These are phyloP conservation scores for Shargacucullia verbasci DNA, from an alignment of 2,888 invertebrate species.

Conservation along the genomic window DNA sequence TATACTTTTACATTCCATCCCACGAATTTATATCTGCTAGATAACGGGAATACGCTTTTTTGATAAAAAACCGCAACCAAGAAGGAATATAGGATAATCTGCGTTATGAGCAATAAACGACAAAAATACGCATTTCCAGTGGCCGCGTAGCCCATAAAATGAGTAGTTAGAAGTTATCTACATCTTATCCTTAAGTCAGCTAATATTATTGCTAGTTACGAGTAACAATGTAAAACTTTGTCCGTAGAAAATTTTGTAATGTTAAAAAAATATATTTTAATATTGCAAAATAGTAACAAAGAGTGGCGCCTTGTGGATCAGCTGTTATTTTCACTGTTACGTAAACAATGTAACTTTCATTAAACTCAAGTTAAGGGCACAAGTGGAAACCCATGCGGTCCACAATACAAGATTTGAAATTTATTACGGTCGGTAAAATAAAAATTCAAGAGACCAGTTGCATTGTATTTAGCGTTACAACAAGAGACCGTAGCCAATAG, in stretches of 20 bases:
- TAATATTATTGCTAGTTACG: constrained; percentile 26
- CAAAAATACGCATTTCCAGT: constrained; percentile 37
- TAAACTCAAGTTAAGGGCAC: constrained; percentile 61
- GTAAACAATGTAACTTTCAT: constrained; percentile 59
- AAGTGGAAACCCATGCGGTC: constrained; percentile 68
- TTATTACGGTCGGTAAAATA: constrained; percentile 79
- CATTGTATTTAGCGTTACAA: constrained; percentile 75
- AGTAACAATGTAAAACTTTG: constrained; percentile 32
- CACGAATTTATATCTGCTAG: constrained; percentile 11
- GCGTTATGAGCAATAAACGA: constrained; percentile 47
- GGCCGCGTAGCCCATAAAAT: constrained; percentile 34
- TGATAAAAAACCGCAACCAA: constrained; percentile 10
- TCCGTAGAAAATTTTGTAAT: constrained; percentile 3
- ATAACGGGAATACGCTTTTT: background rate
- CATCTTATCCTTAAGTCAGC: constrained; percentile 15
- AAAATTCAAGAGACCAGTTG: constrained; percentile 68
- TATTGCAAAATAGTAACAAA: constrained; percentile 25
- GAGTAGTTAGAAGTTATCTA: constrained; percentile 33
- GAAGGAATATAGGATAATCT: constrained; percentile 24
- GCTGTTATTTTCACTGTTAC: constrained; percentile 55
- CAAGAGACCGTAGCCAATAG: constrained; percentile 76
- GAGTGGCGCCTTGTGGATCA: constrained; percentile 58
- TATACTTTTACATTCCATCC: no score
- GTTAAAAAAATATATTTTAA: constrained; percentile 8
- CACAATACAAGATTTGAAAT: constrained; percentile 70